phyloP scores from a whole-genome alignment of 2,113 vertebrate genomes.

The Balaeniceps rex region DNA sequence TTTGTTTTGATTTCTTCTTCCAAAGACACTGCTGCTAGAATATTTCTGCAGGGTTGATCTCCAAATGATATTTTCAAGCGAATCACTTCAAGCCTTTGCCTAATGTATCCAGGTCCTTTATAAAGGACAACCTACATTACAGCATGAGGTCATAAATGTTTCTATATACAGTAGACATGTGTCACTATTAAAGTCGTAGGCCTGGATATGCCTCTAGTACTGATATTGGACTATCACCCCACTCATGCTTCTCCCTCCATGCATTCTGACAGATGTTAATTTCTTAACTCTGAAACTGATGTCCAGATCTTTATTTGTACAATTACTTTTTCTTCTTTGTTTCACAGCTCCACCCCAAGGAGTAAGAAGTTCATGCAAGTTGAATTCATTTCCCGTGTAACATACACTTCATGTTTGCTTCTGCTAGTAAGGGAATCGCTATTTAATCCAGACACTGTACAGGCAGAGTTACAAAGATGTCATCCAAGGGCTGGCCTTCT shows the following conservation, averaged over 20 bases:
- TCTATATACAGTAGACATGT: not conserved
- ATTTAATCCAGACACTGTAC: not conserved
- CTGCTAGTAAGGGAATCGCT: not conserved
- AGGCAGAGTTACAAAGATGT: not conserved
- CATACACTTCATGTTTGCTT: not conserved
- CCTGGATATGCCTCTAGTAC: not conserved
- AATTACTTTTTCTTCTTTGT: not conserved
- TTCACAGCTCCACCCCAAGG: conserved; percentile 1
- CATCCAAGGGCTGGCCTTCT: not conserved
- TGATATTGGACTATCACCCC: not conserved
- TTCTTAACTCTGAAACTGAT: not conserved
- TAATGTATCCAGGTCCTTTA: not conserved
- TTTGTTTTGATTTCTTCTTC: not conserved
- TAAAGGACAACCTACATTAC: not conserved
- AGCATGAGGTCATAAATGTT: not conserved
- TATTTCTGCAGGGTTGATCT: not conserved
- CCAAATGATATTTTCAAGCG: not conserved
- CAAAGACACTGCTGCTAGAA: not conserved
- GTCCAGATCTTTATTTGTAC: not conserved
- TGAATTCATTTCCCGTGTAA: not conserved
- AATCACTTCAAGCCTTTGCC: not conserved
- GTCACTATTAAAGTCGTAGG: not conserved
- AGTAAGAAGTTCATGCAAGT: not conserved
- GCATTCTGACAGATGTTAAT: not conserved
- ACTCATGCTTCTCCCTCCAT: not conserved